Percentiles rank a stretch among this genome's conserved stretches.
Evolutionary conservation across 2,888 invertebrate species (phyloP).

Genomic region (Apamea anceps): DNA sequence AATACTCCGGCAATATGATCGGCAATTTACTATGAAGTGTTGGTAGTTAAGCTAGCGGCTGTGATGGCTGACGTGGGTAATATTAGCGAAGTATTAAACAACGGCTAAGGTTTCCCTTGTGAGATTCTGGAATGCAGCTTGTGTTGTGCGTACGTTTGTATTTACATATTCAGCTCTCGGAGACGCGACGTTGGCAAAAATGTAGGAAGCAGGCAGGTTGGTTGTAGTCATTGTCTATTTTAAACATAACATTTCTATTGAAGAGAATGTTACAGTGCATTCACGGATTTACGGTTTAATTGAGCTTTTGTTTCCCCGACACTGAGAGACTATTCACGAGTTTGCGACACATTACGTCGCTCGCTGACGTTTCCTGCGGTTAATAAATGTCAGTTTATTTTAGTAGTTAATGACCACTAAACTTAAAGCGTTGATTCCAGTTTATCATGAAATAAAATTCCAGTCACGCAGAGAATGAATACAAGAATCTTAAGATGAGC

Average conservation of each 20-base stretch:
- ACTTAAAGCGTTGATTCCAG: constrained; percentile 36
- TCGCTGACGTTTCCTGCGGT: constrained; percentile 35
- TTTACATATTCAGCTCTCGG: constrained; percentile 26
- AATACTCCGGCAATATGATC: constrained; percentile 63
- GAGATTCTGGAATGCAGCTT: constrained; percentile 56
- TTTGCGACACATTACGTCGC: constrained; percentile 11
- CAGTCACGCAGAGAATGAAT: constrained; percentile 18
- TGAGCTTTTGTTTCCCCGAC: constrained; percentile 48
- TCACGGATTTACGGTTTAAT: constrained; percentile 34
- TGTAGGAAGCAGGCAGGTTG: constrained; percentile 42
- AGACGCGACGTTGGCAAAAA: constrained; percentile 32
- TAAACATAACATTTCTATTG: constrained; percentile 30
- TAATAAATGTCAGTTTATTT: constrained; percentile 38
- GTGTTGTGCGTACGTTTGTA: constrained; percentile 47
- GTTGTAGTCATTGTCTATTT: constrained; percentile 44
- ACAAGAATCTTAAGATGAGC: constrained; percentile 6
- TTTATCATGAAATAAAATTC: constrained; percentile 42
- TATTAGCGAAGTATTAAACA: constrained; percentile 66
- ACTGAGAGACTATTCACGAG: constrained; percentile 19
- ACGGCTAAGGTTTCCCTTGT: constrained; percentile 65
- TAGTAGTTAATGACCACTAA: constrained; percentile 35
- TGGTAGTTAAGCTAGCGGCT: constrained; percentile 52
- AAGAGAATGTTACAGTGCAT: constrained; percentile 27
- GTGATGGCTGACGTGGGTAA: constrained; percentile 65
- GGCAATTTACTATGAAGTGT: constrained; percentile 61